A percentile compares a stretch with the other conserved stretches of the same genome.
Evolutionary conservation across 2,113 vertebrate species (phyloP).

Genomic region (Alexandromys fortis): DNA sequence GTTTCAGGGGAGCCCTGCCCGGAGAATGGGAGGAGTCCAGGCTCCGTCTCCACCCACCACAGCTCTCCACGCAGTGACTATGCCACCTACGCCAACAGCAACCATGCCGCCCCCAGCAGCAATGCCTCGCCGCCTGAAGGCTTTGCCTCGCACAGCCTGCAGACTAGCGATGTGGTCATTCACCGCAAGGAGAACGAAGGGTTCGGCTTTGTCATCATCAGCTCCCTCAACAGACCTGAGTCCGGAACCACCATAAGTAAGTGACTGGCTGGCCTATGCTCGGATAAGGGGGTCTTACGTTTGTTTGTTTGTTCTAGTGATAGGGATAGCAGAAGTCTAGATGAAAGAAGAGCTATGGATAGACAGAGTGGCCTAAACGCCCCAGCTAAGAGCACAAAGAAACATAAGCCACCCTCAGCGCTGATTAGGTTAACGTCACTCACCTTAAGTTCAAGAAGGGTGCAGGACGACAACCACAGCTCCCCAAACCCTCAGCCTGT

Average conservation of each 20-base stretch:
- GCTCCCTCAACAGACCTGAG: conserved; percentile 96
- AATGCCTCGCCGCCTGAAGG: conserved; percentile 87
- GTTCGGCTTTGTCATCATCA: conserved; percentile 99
- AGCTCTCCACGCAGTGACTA: conserved; percentile 97
- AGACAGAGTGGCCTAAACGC: not conserved
- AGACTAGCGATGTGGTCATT: conserved; percentile 94
- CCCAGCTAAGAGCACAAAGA: not conserved
- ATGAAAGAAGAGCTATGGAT: not conserved
- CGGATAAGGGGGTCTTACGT: not conserved
- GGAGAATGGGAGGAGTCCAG: conserved; percentile 96
- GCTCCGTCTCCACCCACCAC: conserved; percentile 96
- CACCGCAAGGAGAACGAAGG: conserved; percentile 98
- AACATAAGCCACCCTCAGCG: not conserved
- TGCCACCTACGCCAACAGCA: conserved; percentile 90
- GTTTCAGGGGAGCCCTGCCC: conserved; percentile 93
- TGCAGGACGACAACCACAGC: not conserved
- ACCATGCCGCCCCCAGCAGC: conserved; percentile 86
- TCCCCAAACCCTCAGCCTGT: no score
- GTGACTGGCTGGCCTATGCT: conserved; percentile 61
- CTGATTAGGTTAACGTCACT: not conserved
- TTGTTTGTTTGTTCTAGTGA: not conserved
- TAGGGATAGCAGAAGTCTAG: not conserved
- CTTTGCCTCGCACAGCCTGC: conserved; percentile 87
- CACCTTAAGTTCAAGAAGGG: not conserved
- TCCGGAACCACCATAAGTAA: conserved; percentile 92